These are phyloP conservation scores for Neogale vison DNA, from an alignment of 2,113 vertebrate genomes.

Conservation along the genomic window DNA sequence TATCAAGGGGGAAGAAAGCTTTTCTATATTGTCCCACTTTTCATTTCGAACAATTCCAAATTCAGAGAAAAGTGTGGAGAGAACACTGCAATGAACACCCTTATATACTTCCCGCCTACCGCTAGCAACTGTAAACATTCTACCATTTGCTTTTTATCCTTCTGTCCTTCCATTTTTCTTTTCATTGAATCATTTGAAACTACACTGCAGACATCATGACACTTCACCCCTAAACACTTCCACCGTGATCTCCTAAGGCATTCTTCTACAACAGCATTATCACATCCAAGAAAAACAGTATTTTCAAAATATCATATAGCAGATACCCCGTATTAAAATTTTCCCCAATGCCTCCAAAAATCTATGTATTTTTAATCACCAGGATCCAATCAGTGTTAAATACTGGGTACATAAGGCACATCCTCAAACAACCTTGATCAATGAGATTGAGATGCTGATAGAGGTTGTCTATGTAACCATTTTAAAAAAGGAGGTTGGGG, in stretches of 20 bases:
- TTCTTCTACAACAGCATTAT: background rate
- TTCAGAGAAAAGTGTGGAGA: background rate
- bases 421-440: background rate
- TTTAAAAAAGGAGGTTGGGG: background rate
- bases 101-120: background rate
- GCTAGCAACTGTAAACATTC: background rate
- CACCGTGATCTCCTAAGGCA: background rate
- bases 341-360: background rate
- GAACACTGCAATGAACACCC: background rate
- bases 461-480: background rate
- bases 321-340: background rate
- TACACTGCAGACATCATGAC: background rate
- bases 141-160: background rate
- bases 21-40: background rate
- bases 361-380: background rate
- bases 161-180: background rate
- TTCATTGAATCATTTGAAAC: background rate
- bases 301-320: background rate
- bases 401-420: background rate
- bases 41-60: constrained; percentile 9
- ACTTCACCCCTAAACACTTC: background rate
- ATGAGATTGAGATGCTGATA: background rate
- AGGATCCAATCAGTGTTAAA: background rate
- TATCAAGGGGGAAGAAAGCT: background rate
- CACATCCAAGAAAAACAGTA: background rate